Evolutionary conservation across 2,113 vertebrate genomes (phyloP).

Genomic region (Oryzias woworae): DNA sequence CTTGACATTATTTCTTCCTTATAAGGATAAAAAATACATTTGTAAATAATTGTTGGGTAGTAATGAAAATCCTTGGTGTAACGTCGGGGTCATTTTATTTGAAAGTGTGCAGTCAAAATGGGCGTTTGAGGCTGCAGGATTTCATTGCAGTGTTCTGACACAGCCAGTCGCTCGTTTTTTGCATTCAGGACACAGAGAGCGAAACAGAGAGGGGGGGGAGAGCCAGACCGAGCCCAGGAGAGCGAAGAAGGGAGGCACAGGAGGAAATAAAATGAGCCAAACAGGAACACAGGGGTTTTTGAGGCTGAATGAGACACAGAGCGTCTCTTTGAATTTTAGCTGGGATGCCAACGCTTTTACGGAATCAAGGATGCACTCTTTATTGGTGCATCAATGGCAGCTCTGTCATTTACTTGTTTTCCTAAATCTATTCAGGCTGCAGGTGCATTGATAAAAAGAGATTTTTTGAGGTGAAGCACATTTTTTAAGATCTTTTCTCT

Average conservation of each 20-base stretch:
- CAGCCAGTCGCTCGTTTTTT: slow-evolving; percentile 55
- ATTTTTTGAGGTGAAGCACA: slow-evolving; percentile 60
- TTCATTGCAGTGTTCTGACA: slow-evolving; percentile 60
- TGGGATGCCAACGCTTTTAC: slow-evolving; percentile 64
- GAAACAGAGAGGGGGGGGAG: slow-evolving; percentile 26
- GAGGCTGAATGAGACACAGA: slow-evolving; percentile 63
- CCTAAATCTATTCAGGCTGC: slow-evolving; percentile 62
- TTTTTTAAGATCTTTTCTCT: slow-evolving; percentile 17
- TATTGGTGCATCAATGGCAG: slow-evolving; percentile 59
- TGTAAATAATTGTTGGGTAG: too few relatives aligned
- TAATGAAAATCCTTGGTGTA: not conserved
- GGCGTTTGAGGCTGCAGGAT: slow-evolving; percentile 59
- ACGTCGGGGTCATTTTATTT: slow-evolving; percentile 7
- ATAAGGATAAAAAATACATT: too few relatives aligned
- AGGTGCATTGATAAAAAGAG: slow-evolving; percentile 65
- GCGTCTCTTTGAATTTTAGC: slow-evolving; percentile 53
- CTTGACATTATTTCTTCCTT: too few relatives aligned
- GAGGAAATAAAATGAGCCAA: slow-evolving; percentile 74
- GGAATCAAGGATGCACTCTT: slow-evolving; percentile 70
- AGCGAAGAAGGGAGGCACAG: slow-evolving; percentile 38
- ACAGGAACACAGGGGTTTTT: slow-evolving; percentile 71
- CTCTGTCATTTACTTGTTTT: slow-evolving; percentile 64
- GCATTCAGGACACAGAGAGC: slow-evolving; percentile 66
- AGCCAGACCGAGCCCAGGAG: slow-evolving; percentile 29
- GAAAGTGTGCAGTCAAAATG: slow-evolving; percentile 38